Conservation (phyloP, 2,888 invertebrate species). For the Oscheius sp. region DNA sequence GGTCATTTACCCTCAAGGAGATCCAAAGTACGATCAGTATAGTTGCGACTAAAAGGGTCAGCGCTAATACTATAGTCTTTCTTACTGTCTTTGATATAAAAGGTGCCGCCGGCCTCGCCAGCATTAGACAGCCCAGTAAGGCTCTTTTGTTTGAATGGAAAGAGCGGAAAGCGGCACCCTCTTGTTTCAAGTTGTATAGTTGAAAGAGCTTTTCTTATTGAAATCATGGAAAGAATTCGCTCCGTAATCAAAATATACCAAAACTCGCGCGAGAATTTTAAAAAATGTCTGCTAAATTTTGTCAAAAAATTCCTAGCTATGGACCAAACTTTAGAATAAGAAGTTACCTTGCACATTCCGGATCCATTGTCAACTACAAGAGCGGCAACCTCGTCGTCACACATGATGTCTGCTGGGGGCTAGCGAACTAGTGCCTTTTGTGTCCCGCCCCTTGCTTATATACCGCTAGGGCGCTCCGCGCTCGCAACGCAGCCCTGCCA, state of each 20-base stretch:
- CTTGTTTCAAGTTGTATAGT: no score
- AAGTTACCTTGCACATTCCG: conserved; percentile 77
- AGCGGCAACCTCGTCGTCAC: conserved; percentile 86
- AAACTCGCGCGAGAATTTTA: no score
- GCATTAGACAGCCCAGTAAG: not conserved
- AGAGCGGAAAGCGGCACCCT: not conserved
- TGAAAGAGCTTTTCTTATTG: no score
- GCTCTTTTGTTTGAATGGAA: not conserved
- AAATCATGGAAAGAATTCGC: no score
- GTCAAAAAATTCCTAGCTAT: no score
- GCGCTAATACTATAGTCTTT: not conserved
- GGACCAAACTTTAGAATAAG: no score
- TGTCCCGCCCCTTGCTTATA: conserved; percentile 35
- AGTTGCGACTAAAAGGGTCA: conserved; percentile 2
- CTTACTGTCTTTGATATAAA: not conserved
- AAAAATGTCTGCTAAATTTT: no score
- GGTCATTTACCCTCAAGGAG: no score
- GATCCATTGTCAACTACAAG: conserved; percentile 64
- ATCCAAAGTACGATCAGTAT: conserved; percentile 9
- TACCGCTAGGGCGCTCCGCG: conserved; percentile 32
- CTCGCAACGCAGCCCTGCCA: conserved; percentile 42
- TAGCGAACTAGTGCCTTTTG: conserved; percentile 33
- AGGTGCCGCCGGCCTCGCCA: not conserved
- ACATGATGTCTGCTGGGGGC: conserved; percentile 43
- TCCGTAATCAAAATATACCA: no score